Evolutionary conservation across 2,113 vertebrate species (phyloP).

Genomic region (Macrotus californicus): DNA sequence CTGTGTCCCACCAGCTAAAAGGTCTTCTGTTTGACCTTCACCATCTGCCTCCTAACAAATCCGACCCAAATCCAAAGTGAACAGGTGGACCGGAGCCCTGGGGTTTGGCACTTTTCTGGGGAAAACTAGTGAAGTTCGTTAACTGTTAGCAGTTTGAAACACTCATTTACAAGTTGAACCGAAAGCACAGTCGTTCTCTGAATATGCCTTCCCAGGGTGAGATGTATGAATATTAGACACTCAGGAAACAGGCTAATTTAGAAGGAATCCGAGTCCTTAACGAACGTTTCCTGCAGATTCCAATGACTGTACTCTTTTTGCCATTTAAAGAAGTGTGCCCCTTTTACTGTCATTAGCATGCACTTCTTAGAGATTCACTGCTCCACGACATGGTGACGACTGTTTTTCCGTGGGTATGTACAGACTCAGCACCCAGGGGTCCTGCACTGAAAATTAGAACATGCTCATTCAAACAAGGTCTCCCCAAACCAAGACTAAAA

Average conservation of each 20-base stretch:
- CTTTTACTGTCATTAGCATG: background rate
- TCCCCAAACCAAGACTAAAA: constrained; percentile 2
- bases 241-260: constrained; percentile 29
- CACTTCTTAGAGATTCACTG: background rate
- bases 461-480: background rate
- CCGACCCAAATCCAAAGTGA: constrained; percentile 11
- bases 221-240: background rate
- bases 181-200: background rate
- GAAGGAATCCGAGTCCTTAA: constrained; percentile 33
- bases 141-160: background rate
- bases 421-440: background rate
- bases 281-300: constrained; percentile 32
- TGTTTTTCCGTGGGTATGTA: background rate
- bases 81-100: constrained; percentile 1
- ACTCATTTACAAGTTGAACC: constrained; percentile 28
- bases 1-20: background rate
- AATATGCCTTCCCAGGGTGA: constrained; percentile 18
- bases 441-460: background rate
- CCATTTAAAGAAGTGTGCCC: background rate
- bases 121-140: background rate
- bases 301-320: constrained; percentile 7
- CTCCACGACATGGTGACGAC: background rate
- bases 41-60: constrained; percentile 13
- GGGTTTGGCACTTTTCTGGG: background rate
- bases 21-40: constrained; percentile 1